phyloP scores from a whole-genome alignment of 2,113 vertebrate genomes.

The Poicephalus gulielmi region DNA sequence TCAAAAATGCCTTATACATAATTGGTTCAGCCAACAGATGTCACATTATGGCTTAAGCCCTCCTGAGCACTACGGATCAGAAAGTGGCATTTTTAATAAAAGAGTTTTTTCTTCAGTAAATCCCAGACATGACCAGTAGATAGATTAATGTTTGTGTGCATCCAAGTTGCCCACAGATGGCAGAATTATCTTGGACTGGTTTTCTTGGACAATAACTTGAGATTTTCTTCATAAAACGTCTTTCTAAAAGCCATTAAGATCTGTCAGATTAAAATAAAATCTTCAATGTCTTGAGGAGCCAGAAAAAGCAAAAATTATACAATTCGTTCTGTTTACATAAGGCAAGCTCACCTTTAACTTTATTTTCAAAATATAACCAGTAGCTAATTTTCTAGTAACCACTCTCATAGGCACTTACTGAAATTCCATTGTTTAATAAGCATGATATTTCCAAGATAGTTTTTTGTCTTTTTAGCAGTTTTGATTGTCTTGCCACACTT shows the following conservation, averaged over 20 bases:
- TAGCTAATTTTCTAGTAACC: neutral
- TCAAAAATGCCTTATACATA: conserved; percentile 53
- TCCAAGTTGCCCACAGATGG: conserved; percentile 62
- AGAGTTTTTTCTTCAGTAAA: conserved; percentile 55
- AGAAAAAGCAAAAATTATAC: conserved; percentile 13
- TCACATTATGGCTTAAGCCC: conserved; percentile 64
- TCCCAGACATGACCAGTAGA: conserved; percentile 50
- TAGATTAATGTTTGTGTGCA: conserved; percentile 48
- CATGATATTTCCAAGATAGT: neutral
- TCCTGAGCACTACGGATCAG: conserved; percentile 63
- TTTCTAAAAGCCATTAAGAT: conserved; percentile 46
- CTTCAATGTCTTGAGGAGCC: conserved; percentile 2
- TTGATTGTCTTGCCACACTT: neutral
- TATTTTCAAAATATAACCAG: neutral
- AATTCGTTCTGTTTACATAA: neutral
- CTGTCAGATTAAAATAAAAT: conserved; percentile 50
- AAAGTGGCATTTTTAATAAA: conserved; percentile 67
- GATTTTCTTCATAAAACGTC: conserved; percentile 47
- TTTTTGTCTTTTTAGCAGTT: neutral
- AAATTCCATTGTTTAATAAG: neutral
- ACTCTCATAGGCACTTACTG: neutral
- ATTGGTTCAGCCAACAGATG: conserved; percentile 63
- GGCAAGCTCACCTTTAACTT: neutral
- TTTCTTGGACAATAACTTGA: conserved; percentile 48
- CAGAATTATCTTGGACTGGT: conserved; percentile 45